phyloP scores from a whole-genome alignment of 1,140 invertebrate genomes.

The Drosophila ercepeae region DNA sequence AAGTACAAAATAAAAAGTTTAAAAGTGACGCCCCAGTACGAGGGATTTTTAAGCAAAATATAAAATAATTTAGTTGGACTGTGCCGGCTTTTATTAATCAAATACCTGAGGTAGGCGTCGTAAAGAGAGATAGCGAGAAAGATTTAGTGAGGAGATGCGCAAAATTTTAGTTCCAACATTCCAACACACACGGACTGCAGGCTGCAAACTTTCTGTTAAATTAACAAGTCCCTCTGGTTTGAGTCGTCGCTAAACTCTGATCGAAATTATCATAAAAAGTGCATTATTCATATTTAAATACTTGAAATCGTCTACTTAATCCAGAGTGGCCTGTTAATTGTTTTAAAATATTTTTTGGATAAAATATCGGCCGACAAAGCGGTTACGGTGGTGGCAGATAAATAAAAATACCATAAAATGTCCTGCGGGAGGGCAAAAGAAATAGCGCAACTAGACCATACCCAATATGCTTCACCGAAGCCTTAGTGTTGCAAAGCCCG shows the following conservation, averaged over 20 bases:
- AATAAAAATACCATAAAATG: no score
- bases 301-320: no score
- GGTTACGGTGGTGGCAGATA: no score
- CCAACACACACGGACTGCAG: background rate
- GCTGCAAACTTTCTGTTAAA: background rate
- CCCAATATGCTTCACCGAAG: no score
- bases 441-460: no score
- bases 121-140: constrained; percentile 1
- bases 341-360: no score
- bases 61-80: background rate
- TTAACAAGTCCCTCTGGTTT: background rate
- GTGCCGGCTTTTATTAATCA: background rate
- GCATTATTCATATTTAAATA: no score
- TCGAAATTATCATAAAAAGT: no score
- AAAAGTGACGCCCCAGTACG: background rate
- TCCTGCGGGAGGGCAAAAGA: no score
- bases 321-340: no score
- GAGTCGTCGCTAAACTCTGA: background rate
- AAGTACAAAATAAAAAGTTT: background rate
- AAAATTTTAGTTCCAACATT: background rate
- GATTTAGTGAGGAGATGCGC: constrained; percentile 12
- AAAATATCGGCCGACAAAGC: no score
- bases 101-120: background rate
- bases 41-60: background rate
- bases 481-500: no score